A percentile compares a stretch with the other conserved stretches of the same genome.
Conservation (phyloP, 1,140 invertebrate genomes). For the Caenorhabditis tropicalis region DNA sequence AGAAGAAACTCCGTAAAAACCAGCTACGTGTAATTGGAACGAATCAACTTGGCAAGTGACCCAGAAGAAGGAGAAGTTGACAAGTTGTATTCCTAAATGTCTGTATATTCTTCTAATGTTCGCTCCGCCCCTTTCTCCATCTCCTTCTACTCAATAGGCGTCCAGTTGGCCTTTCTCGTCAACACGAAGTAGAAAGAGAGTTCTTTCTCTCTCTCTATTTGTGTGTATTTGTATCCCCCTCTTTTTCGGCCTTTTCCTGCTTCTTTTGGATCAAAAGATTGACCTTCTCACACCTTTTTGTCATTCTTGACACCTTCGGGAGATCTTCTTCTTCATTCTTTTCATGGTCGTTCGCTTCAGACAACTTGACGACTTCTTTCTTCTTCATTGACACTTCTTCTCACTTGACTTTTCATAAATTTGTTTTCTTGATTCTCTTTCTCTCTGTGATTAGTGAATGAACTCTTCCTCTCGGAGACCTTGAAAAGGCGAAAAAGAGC, state of each 20-base stretch:
- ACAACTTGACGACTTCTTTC: conserved; percentile 24
- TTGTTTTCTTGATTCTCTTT: not conserved
- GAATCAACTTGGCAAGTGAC: no score
- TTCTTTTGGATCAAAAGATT: conserved; percentile 8
- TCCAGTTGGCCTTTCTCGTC: not conserved
- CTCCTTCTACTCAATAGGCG: not conserved
- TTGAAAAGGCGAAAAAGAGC: not conserved
- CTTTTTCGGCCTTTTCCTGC: not conserved
- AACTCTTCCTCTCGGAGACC: not conserved
- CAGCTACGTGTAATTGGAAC: no score
- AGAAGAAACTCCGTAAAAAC: no score
- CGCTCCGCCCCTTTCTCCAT: not conserved
- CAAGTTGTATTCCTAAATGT: not conserved
- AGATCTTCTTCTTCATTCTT: not conserved
- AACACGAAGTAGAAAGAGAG: not conserved
- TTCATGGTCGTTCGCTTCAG: conserved; percentile 39
- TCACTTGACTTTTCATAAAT: not conserved
- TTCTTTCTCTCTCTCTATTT: no score
- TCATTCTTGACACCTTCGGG: conserved; percentile 36
- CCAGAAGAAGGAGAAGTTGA: not conserved
- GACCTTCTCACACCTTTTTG: conserved; percentile 44
- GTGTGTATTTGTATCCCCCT: conserved; percentile 14
- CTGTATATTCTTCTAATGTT: conserved; percentile 26
- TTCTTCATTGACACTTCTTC: conserved; percentile 21
- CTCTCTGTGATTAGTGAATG: conserved; percentile 11